Conservation (phyloP, 2,888 invertebrate genomes). For the Aelia acuminata region DNA sequence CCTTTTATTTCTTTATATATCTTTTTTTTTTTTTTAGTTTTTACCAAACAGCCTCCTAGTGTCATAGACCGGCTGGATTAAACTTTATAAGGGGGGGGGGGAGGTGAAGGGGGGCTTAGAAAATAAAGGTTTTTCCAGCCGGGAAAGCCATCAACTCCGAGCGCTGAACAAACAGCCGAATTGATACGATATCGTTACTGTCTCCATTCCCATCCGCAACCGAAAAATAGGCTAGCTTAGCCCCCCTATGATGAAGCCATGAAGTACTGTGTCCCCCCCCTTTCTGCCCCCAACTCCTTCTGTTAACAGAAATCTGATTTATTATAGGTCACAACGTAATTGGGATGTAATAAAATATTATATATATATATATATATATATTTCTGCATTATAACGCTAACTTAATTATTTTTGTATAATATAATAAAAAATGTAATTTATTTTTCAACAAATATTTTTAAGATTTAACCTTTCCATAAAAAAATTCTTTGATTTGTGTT, state of each 20-base stretch:
- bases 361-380: background rate
- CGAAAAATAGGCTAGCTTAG: constrained; percentile 23
- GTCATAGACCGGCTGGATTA: background rate
- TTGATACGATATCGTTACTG: constrained; percentile 42
- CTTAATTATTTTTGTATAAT: too few species aligned
- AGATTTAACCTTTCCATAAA: too few species aligned
- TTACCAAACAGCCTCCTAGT: background rate
- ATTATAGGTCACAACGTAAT: background rate
- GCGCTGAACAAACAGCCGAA: constrained; percentile 42
- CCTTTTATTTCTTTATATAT: too few species aligned
- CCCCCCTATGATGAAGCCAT: background rate
- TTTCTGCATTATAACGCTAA: too few species aligned
- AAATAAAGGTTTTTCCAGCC: constrained; percentile 40
- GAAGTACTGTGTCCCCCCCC: background rate
- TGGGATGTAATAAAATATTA: background rate
- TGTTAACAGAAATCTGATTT: background rate
- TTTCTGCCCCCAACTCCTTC: too few species aligned
- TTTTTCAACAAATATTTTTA: too few species aligned
- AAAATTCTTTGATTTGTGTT: too few species aligned
- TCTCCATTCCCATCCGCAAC: background rate
- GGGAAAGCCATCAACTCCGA: background rate
- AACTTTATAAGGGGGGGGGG: background rate
- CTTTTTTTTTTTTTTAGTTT: background rate
- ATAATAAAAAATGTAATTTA: too few species aligned
- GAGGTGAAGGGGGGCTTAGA: background rate